phyloP scores from a whole-genome alignment of 2,797 vertebrate genomes.

The Luscinia megarhynchos region DNA sequence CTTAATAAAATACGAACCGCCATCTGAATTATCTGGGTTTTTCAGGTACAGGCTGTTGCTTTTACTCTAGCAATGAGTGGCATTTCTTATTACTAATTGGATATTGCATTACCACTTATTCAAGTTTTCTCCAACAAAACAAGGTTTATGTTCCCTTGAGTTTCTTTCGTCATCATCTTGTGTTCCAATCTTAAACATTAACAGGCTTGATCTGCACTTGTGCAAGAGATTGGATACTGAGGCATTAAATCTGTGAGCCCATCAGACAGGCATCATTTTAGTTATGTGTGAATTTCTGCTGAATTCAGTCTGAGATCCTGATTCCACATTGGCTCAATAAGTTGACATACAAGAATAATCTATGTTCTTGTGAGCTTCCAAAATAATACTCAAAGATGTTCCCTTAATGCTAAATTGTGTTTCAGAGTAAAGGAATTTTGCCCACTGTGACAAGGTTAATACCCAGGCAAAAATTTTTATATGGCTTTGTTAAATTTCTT shows the following conservation, averaged over 20 bases:
- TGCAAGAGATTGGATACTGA: background rate
- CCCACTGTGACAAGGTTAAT: background rate
- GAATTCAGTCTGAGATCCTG: background rate
- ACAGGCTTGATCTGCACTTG: background rate
- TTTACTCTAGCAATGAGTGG: background rate
- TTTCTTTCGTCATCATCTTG: background rate
- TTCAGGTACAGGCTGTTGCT: background rate
- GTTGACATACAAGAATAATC: background rate
- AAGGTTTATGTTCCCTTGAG: conserved; percentile 14
- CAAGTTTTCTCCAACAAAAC: conserved; percentile 45
- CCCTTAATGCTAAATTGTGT: background rate
- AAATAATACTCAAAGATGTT: background rate
- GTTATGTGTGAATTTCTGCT: background rate
- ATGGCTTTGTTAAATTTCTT: background rate
- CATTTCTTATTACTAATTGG: background rate
- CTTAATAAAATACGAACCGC: background rate
- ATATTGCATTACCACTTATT: conserved; percentile 27
- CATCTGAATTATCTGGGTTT: background rate
- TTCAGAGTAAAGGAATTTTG: background rate
- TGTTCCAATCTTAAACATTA: background rate
- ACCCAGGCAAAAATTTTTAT: conserved; percentile 25
- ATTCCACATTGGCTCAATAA: background rate
- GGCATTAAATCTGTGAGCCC: background rate
- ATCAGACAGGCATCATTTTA: background rate
- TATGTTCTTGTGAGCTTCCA: background rate